phyloP scores from a whole-genome alignment of 2,888 invertebrate genomes.

The Oligia latruncula region DNA sequence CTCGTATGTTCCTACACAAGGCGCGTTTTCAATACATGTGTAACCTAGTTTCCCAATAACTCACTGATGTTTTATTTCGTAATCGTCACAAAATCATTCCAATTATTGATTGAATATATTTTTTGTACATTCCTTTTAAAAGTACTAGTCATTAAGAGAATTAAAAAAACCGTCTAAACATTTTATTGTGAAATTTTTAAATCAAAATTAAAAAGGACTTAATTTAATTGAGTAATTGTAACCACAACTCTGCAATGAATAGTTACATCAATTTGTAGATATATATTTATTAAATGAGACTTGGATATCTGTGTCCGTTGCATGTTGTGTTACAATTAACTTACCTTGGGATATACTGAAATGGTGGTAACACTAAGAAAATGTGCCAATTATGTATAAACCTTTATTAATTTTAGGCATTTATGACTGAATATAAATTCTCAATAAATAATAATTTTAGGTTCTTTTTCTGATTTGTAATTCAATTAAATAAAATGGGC shows the following conservation, averaged over 20 bases:
- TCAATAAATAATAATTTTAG: slow-evolving; percentile 65
- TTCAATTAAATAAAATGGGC: slow-evolving; percentile 58
- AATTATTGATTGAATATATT: slow-evolving; percentile 60
- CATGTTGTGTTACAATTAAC: slow-evolving; percentile 63
- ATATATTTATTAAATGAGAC: slow-evolving; percentile 53
- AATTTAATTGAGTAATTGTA: slow-evolving; percentile 56
- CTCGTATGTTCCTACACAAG: slow-evolving; percentile 65
- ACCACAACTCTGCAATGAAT: slow-evolving; percentile 51
- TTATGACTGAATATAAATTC: slow-evolving; percentile 71
- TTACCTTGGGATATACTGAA: slow-evolving; percentile 52
- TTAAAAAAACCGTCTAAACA: slow-evolving; percentile 58
- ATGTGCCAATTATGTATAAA: slow-evolving; percentile 74
- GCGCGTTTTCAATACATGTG: slow-evolving; percentile 61
- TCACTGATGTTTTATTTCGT: slow-evolving; percentile 46
- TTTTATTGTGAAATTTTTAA: slow-evolving; percentile 48
- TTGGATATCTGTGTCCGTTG: slow-evolving; percentile 33
- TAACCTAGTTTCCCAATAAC: slow-evolving; percentile 44
- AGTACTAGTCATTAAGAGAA: slow-evolving; percentile 73
- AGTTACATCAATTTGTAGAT: slow-evolving; percentile 49
- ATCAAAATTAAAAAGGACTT: slow-evolving; percentile 55
- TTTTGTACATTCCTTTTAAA: slow-evolving; percentile 72
- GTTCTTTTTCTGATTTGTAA: slow-evolving; percentile 67
- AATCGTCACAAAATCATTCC: slow-evolving; percentile 69
- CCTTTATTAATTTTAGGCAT: slow-evolving; percentile 69
- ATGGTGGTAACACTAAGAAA: slow-evolving; percentile 66